Conservation (phyloP, 2,797 vertebrate genomes). For the Telmatherina bonti region DNA sequence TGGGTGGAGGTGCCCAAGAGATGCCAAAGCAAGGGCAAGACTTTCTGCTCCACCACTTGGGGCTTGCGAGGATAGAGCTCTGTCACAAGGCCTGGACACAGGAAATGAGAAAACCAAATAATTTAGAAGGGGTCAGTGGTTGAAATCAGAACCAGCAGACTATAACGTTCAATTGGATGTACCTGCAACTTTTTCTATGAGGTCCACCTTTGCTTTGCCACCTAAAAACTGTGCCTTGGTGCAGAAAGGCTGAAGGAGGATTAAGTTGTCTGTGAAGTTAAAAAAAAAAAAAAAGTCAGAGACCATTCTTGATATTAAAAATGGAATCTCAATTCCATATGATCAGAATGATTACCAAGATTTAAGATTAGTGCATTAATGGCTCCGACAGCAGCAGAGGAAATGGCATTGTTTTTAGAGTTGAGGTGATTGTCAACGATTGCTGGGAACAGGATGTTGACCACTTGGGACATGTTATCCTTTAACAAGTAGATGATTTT, state of each 20-base stretch:
- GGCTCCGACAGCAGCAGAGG: slow-evolving; percentile 87
- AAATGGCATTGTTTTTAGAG: slow-evolving; percentile 93
- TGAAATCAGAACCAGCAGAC: not conserved
- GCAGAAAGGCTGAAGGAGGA: slow-evolving; percentile 95
- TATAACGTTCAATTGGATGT: slow-evolving; percentile 31
- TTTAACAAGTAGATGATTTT: slow-evolving; percentile 87
- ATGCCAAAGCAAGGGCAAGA: slow-evolving; percentile 90
- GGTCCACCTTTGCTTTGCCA: slow-evolving; percentile 94
- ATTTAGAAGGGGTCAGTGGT: slow-evolving; percentile 3
- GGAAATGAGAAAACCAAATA: not conserved
- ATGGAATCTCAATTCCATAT: not conserved
- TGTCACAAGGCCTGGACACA: slow-evolving; percentile 84
- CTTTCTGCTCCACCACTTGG: slow-evolving; percentile 90
- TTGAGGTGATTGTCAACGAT: slow-evolving; percentile 97
- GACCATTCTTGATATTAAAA: not conserved
- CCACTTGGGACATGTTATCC: slow-evolving; percentile 88
- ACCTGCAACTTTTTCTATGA: slow-evolving; percentile 95
- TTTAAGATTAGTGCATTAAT: slow-evolving; percentile 88
- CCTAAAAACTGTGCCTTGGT: slow-evolving; percentile 94
- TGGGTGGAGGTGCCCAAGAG: slow-evolving; percentile 86
- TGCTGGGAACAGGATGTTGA: slow-evolving; percentile 92
- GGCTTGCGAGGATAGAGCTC: slow-evolving; percentile 91
- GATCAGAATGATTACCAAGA: slow-evolving; percentile 80
- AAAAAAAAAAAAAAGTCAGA: slow-evolving; percentile 32
- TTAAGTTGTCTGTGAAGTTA: slow-evolving; percentile 84